Base-by-base conservation (phyloP, 2,888 invertebrate genomes). In the Acanthosepion esculentum region DNA sequence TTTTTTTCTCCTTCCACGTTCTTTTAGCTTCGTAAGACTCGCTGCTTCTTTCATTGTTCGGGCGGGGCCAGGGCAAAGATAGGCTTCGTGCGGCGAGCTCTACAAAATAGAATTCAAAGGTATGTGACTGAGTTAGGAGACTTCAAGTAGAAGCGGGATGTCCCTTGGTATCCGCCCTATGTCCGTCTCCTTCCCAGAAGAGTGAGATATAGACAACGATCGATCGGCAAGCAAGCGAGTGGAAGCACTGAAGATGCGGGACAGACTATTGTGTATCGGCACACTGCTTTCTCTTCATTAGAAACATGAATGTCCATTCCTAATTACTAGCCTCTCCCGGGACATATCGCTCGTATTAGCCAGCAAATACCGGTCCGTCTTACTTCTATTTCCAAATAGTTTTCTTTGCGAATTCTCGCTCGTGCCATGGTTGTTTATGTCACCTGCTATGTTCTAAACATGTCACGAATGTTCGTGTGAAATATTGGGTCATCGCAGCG, bases 351-450 rank as follows among this genome's bases (percentile, higher is more conserved):
- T 94, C 94, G 48, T 64, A 94, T 94, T 94, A 94, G 55, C 94
- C 41, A 12, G 26, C 59, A 55, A 41, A 94, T 94, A 64, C 94
- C 94, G 53, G 33, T 10, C 53, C 53, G 93, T 26, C n/a, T 48
- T 50, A 12, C 92, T 50, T 48, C 92, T 50, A 92, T 92, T 48
- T 92, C 26, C 10, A 12, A 92, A 50, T 92, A 48, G 92, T 78
- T 48, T 93, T 48, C 53, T 55, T 94, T 64, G 64, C 59, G 59
- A 94, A 55, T 33, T 94, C 59, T 55, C 55, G 94, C 59, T 59
- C 94, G 94, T 94, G 94, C 94, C 59, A 94, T 20, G 59, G 59
- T 94, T 94, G 94, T 94, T 94, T 94, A 94, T 94, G 94, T 94
- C 94, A 94, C 94, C 59, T 59, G 94, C 64, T 53, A 94, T 55